phyloP scores from a whole-genome alignment of 92 coral and sea anemone genomes.

The Parazoanthus swiftii region DNA sequence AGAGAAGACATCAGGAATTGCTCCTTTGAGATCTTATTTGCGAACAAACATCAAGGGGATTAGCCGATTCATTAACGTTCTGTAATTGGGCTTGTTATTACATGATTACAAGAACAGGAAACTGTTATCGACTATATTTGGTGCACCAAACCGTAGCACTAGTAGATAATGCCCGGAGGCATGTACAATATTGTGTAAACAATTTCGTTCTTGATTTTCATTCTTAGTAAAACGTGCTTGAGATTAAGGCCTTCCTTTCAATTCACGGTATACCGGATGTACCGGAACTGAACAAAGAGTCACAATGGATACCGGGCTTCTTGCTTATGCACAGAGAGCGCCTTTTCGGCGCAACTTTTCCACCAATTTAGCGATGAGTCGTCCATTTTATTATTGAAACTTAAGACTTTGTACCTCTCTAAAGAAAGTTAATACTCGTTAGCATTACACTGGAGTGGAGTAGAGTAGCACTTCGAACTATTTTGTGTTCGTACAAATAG shows the following conservation, averaged over 20 bases:
- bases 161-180: not conserved
- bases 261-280: not conserved
- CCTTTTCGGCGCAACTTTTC: no score
- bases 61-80: not conserved
- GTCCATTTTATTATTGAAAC: no score
- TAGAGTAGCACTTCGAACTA: no score
- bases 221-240: no score
- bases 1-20: not conserved
- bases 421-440: no score
- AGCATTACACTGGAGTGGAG: no score
- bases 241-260: not conserved
- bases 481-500: no score
- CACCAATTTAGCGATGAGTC: no score
- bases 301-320: no score
- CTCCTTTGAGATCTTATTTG: not conserved
- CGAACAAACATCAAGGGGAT: not conserved
- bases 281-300: no score
- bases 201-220: not conserved
- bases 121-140: not conserved
- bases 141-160: not conserved
- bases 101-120: not conserved
- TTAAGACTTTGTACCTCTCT: no score
- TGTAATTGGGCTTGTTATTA: not conserved
- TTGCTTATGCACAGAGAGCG: no score
- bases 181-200: not conserved